Evolutionary conservation across 92 coral and sea anemone genomes (phyloP), one percentile per base, ranked within the genome.

Genomic region (Epizoanthus scotinus): DNA sequence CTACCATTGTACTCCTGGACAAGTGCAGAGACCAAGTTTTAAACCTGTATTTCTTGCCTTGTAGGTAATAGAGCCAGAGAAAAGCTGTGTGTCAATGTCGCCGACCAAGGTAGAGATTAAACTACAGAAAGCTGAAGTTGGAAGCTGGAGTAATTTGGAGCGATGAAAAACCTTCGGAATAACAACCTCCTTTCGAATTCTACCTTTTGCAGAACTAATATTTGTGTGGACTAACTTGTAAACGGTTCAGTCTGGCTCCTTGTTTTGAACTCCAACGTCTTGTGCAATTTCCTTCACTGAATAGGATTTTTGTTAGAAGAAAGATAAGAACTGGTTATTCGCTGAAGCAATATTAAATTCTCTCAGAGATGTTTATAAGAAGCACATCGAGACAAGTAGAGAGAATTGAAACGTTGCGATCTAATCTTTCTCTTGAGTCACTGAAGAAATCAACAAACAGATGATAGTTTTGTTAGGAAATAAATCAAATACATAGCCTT

Each of bases 31-130:
- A 28, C 17, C 28, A 22, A 57, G 0, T 24, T 29, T 50, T 14
- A 20, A 14, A 18, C 59, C 7, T 66, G 60, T 67, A 60, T 55
- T 7, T 31, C 0, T 56, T 77, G 83, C 25, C 19, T 78, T 79
- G 19, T 44, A 95, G 99, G 85, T 89, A 9, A 96, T 96, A 17
- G 89, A 82, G 20, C 99, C 99, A n/a, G 91, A 80, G 20, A 91
- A 86, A 40, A 96, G 99, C 29, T 78, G 91, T 6, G 99, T 96
- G 27, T 22, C 79, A 18, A 71, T 94, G 36, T 89, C 98, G 10
- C 94, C 94, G 9, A 86, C 98, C 9, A 96, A 96, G 78, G 94
- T 96, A 52, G 99, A 96, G 70, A 94, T 96, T 7, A 96, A 94
- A 78, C 90, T 96, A 24, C 77, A 86, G 68, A 96, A 96, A 74